Percentiles rank a stretch among this genome's conserved stretches.
phyloP scores from a whole-genome alignment of 2,113 vertebrate species.

The Lophochroa leadbeateri region DNA sequence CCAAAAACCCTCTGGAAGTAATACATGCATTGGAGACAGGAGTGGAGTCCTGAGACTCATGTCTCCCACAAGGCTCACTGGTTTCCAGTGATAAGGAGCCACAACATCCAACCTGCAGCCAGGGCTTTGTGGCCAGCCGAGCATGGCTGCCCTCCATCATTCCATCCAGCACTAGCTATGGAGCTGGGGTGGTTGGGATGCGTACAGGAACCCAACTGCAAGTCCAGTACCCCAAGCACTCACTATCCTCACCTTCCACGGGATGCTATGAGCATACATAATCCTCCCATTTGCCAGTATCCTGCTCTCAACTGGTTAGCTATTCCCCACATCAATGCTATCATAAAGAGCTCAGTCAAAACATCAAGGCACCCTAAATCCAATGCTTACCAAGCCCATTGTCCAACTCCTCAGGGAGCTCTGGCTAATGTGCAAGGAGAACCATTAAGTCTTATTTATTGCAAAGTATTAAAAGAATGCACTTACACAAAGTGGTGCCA shows the following conservation, averaged over 20 bases:
- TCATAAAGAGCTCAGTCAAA: not conserved
- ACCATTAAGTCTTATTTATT: not conserved
- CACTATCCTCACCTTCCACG: not conserved
- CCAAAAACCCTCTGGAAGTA: not conserved
- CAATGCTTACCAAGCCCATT: not conserved
- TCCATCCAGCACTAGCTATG: not conserved
- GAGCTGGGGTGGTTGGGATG: not conserved
- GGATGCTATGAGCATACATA: not conserved
- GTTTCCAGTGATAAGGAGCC: not conserved
- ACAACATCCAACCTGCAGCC: accelerated
- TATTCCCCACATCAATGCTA: not conserved
- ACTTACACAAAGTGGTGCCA: not conserved
- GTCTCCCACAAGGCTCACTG: not conserved
- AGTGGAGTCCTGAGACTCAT: not conserved
- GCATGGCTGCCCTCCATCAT: accelerated
- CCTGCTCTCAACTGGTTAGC: not conserved
- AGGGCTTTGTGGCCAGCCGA: not conserved
- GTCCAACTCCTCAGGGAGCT: not conserved
- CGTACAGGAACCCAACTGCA: not conserved
- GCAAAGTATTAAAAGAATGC: not conserved
- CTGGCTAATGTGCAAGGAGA: not conserved
- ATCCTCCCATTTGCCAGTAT: not conserved
- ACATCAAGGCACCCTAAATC: not conserved
- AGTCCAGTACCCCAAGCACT: not conserved
- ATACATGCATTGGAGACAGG: not conserved